Evolutionary conservation across 2,113 vertebrate genomes (phyloP), one percentile per base, ranked within the genome.

Genomic region (Eretmochelys imbricata): DNA sequence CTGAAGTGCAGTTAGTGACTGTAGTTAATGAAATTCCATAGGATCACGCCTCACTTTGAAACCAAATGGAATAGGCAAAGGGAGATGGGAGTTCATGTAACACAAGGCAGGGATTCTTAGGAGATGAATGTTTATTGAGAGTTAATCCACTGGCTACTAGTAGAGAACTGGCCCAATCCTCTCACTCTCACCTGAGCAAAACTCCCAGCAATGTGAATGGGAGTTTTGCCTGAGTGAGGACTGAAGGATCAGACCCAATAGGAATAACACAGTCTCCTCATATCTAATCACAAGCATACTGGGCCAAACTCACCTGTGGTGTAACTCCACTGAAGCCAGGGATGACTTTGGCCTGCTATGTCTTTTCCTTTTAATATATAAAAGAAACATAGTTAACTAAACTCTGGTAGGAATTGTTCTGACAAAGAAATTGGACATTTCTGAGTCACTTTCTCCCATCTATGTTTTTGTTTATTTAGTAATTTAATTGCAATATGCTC

Each of bases 41-140:
- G 65, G 85, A 49, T 89, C 83, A 11, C 31, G 7, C 95, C 94
- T 86, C 96, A 76, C 54, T 38, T 75, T 48, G 69, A 90, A 95
- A 84, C 54, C 65, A 88, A 53, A 6, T 25, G 82, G 35, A 31
- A 48, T 54, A 53, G 22, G 51, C 48, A 78, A 48, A 46, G 38
- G 42, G 25, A 48, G 75, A 48, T 29, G 35, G 8, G 89, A 94
- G 55, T 59, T 75, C 82, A 51, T 85, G 84, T 31, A 54, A 91
- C 0, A 0, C 6, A 7, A 86, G 89, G 38, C 85, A 89, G 83
- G 79, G 42, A 5, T 49, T 48, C 46, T 75, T 69, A 84, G 72
- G 48, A 84, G 49, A 8, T 10, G 57, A 75, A 14, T 1, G 2
- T 65, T 91, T 65, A 53, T 83, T 13, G 65, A 10, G 4, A 10